Evolutionary conservation across 2,797 vertebrate species (phyloP).

Genomic region (Lemur catta): DNA sequence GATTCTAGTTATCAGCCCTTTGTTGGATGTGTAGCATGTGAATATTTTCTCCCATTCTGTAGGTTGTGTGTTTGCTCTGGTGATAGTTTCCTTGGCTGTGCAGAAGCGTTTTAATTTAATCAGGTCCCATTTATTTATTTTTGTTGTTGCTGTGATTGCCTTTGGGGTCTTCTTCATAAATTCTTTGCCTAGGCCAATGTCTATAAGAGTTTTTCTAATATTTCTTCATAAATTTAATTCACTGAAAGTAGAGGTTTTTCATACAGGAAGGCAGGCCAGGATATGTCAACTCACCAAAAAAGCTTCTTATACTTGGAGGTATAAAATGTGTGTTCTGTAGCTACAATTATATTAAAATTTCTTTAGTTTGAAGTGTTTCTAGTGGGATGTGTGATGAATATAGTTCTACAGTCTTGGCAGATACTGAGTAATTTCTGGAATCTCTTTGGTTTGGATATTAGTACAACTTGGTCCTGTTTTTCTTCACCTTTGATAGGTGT

Average conservation of each 20-base stretch:
- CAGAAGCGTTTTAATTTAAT: no score
- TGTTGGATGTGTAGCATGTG: no score
- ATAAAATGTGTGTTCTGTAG: constrained; percentile 45
- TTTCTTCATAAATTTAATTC: constrained; percentile 57
- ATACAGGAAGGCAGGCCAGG: constrained; percentile 20
- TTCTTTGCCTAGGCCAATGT: no score
- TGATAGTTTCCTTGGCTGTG: no score
- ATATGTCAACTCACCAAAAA: constrained; percentile 31
- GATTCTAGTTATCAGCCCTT: no score
- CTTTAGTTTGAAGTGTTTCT: constrained; percentile 38
- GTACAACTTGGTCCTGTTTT: constrained; percentile 35
- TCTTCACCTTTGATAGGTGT: constrained; percentile 34
- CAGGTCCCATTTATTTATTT: no score
- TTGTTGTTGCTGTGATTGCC: no score
- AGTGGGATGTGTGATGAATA: background rate
- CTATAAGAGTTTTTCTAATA: no score
- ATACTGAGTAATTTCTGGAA: background rate
- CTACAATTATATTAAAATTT: constrained; percentile 51
- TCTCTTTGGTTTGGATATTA: background rate
- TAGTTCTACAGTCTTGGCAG: background rate
- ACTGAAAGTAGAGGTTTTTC: constrained; percentile 61
- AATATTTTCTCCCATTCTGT: no score
- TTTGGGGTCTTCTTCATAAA: no score
- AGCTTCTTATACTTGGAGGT: constrained; percentile 57
- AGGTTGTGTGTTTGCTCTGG: no score